Evolutionary conservation across 2,113 vertebrate genomes (phyloP).

Genomic region (Lanius ludovicianus): DNA sequence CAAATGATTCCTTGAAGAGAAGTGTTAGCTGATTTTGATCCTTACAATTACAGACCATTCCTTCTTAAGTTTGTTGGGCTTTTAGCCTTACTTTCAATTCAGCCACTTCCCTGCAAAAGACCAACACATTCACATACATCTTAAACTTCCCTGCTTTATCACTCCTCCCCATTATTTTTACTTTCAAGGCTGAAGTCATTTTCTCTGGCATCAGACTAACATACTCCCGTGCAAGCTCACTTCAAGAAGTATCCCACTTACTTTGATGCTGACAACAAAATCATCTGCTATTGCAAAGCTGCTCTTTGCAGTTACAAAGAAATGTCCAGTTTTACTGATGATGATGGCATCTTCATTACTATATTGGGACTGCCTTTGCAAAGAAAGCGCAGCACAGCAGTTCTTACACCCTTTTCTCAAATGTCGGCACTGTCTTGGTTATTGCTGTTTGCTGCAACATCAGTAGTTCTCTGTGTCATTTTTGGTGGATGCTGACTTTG

Average conservation of each 20-base stretch:
- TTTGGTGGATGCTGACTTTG: neutral
- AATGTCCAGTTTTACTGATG: conserved; percentile 33
- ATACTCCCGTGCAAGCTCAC: neutral
- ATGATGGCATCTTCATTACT: conserved; percentile 39
- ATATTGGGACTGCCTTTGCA: neutral
- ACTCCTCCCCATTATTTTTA: neutral
- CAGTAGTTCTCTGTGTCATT: neutral
- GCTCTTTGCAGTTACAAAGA: conserved; percentile 11
- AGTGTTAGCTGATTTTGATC: neutral
- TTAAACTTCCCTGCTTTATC: neutral
- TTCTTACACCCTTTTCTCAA: neutral
- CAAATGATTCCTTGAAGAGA: neutral
- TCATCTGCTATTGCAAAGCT: neutral
- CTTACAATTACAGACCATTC: neutral
- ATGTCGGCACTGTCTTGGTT: neutral
- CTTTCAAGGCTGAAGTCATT: neutral
- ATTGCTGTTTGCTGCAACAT: conserved; percentile 3
- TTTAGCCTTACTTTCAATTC: neutral
- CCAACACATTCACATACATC: neutral
- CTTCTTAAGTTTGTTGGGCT: neutral
- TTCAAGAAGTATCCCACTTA: neutral
- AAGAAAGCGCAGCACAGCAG: conserved; percentile 12
- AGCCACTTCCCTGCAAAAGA: neutral
- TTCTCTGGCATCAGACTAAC: neutral
- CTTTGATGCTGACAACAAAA: neutral